phyloP scores from a whole-genome alignment of 2,113 vertebrate genomes.

The Hippocampus barbouri region DNA sequence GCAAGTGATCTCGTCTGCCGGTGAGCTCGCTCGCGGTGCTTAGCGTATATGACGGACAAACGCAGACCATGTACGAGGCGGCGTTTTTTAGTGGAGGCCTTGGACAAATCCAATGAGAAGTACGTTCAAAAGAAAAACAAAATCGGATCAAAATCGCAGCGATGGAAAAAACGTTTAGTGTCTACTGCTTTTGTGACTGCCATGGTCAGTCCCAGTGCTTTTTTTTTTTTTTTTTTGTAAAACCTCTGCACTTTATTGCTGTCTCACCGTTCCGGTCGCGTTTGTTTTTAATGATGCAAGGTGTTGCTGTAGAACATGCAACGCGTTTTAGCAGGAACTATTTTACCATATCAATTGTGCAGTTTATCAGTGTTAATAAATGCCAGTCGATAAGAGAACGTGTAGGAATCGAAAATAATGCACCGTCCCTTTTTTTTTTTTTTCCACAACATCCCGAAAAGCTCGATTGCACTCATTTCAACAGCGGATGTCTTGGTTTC shows the following conservation, averaged over 20 bases:
- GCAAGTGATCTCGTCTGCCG: slow-evolving; percentile 43
- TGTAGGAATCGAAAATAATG: slow-evolving; percentile 15
- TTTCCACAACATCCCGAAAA: slow-evolving; percentile 14
- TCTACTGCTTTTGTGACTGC: slow-evolving; percentile 62
- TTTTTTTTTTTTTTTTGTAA: slow-evolving; percentile 40
- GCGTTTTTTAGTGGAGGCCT: slow-evolving; percentile 33
- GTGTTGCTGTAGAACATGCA: slow-evolving; percentile 48
- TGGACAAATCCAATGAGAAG: slow-evolving; percentile 54
- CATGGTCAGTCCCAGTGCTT: slow-evolving; percentile 65
- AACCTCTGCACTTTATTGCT: slow-evolving; percentile 68
- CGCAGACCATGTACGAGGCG: too few relatives aligned
- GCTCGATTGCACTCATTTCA: slow-evolving; percentile 42
- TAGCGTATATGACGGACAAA: slow-evolving; percentile 32
- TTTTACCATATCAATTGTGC: slow-evolving; percentile 51
- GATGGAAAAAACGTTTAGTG: slow-evolving; percentile 52
- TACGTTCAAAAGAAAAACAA: slow-evolving; percentile 25
- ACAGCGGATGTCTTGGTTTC: slow-evolving; percentile 44
- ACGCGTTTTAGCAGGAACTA: slow-evolving; percentile 49
- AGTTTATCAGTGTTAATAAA: slow-evolving; percentile 48
- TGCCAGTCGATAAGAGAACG: not conserved
- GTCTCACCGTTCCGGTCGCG: slow-evolving; percentile 58
- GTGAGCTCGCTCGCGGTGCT: slow-evolving; percentile 27
- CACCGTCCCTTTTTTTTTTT: not conserved
- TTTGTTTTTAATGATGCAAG: slow-evolving; percentile 47
- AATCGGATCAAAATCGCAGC: slow-evolving; percentile 14